Conservation (phyloP, 1,140 invertebrate species). For the Grapholita molesta region DNA sequence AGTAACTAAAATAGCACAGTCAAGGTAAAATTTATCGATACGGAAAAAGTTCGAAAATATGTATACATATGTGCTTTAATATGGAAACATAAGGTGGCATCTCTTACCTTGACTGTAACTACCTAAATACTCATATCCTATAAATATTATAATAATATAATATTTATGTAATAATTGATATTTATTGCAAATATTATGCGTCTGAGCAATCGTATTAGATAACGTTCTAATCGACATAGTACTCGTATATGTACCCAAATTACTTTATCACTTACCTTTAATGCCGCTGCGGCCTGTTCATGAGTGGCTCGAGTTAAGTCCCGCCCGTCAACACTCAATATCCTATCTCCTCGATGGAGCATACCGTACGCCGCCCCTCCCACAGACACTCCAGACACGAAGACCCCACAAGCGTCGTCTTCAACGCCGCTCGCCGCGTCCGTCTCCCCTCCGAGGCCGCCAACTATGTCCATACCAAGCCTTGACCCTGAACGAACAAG, state of each 20-base stretch:
- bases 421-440: constrained; percentile 41
- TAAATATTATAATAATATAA: no score
- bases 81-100: no score
- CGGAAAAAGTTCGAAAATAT: no score
- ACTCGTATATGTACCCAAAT: neutral
- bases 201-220: no score
- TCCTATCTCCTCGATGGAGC: constrained; percentile 94
- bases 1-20: no score
- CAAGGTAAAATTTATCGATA: no score
- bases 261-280: constrained; percentile 81
- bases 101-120: no score
- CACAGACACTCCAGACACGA: constrained; percentile 96
- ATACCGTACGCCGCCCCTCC: constrained; percentile 97
- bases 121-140: no score
- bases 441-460: constrained; percentile 95
- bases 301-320: constrained; percentile 90
- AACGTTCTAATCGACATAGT: no score
- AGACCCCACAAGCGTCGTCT: constrained; percentile 69
- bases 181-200: no score
- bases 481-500: constrained; percentile 77
- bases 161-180: no score
- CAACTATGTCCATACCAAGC: constrained; percentile 99
- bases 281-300: constrained; percentile 92
- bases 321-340: constrained; percentile 92
- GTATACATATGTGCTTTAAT: no score